These are phyloP conservation scores for Pterocles gutturalis DNA, from an alignment of 2,113 vertebrate genomes.

Conservation along the genomic window DNA sequence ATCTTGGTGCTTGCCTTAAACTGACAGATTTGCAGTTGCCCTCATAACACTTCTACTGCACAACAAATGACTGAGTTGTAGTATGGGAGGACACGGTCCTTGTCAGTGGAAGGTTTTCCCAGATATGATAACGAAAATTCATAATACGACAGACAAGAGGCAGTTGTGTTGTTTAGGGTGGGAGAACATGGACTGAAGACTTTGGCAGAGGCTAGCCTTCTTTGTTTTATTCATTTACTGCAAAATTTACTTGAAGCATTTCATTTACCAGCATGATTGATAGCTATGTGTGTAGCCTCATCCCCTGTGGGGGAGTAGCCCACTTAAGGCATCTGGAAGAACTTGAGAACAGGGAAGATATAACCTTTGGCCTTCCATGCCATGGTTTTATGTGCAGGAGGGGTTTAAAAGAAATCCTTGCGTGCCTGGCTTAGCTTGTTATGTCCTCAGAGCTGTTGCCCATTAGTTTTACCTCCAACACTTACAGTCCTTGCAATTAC, in stretches of 20 bases:
- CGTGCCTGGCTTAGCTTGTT: background rate
- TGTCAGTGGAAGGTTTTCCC: background rate
- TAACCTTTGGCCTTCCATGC: background rate
- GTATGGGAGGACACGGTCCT: background rate
- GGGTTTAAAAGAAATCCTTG: background rate
- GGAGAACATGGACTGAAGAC: background rate
- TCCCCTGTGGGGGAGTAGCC: background rate
- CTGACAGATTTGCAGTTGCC: background rate
- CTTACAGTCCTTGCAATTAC: background rate
- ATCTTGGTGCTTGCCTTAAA: background rate
- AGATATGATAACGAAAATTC: accelerated
- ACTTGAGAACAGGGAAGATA: background rate
- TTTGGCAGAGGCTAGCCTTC: background rate
- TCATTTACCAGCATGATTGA: background rate
- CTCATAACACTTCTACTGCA: background rate
- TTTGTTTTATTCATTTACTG: background rate
- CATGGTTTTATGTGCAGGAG: background rate
- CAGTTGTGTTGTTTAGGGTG: background rate
- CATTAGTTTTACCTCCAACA: background rate
- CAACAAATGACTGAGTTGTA: background rate
- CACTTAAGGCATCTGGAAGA: background rate
- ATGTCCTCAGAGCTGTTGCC: background rate
- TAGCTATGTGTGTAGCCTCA: background rate
- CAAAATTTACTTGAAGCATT: background rate
- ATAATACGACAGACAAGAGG: background rate